Percentiles rank a stretch among this genome's conserved stretches.
These are phyloP conservation scores for Calvadosia cruxmelitensis DNA, from an alignment of 30 jellyfish, hydroid and myxozoan species.

Conservation along the genomic window DNA sequence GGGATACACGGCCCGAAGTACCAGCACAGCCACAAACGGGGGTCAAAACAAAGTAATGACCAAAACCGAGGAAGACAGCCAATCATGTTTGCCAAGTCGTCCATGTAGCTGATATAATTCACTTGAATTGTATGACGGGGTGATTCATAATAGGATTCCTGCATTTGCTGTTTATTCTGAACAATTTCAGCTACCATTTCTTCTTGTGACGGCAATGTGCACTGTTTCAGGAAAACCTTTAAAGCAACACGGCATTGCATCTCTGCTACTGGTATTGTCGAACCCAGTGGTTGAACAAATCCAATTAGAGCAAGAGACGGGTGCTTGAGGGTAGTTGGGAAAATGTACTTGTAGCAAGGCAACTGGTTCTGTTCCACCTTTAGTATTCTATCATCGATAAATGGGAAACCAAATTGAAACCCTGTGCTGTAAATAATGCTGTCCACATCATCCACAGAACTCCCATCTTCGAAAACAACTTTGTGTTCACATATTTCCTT, in stretches of 20 bases:
- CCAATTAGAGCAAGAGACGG: conserved; percentile 74
- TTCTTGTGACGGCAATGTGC: conserved; percentile 27
- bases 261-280: conserved; percentile 66
- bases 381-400: conserved; percentile 43
- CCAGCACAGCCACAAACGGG: conserved; percentile 41
- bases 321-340: conserved; percentile 38
- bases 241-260: conserved; percentile 72
- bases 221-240: conserved; percentile 37
- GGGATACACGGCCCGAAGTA: conserved; percentile 43
- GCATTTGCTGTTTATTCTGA: conserved; percentile 9
- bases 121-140: conserved; percentile 81
- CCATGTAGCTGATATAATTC: conserved; percentile 48
- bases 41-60: conserved; percentile 48
- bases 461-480: conserved; percentile 57
- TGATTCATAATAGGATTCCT: conserved; percentile 22
- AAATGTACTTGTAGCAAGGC: conserved; percentile 51
- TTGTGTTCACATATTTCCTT: conserved; percentile 15
- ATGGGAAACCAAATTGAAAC: conserved; percentile 60
- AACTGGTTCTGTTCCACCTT: conserved; percentile 40
- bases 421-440: conserved; percentile 70
- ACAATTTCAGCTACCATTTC: conserved; percentile 36
- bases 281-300: conserved; percentile 72
- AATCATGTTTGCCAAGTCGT: conserved; percentile 62
- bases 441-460: conserved; percentile 45
- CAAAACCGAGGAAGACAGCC: conserved; percentile 68